phyloP scores from a whole-genome alignment of 2,113 vertebrate genomes.

The Oryzias curvinotus region DNA sequence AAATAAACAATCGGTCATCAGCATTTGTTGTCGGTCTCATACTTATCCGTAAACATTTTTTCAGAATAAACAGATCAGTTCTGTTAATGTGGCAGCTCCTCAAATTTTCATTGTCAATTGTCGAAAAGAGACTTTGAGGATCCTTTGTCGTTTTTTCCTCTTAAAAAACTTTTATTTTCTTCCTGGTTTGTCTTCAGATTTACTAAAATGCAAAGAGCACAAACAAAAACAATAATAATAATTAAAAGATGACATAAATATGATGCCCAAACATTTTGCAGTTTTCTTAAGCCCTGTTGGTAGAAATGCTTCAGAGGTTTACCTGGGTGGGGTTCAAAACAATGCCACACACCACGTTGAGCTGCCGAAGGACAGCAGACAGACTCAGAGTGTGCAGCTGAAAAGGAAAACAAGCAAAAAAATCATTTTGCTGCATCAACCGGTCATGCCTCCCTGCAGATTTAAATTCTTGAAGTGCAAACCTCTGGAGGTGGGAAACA shows the following conservation, averaged over 20 bases:
- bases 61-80: too few species aligned
- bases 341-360: constrained; percentile 92
- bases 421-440: too few species aligned
- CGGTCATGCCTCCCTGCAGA: not conserved
- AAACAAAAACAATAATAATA: not conserved
- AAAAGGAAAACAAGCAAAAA: constrained; percentile 9
- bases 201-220: too few species aligned
- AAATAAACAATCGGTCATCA: too few species aligned
- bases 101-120: too few species aligned
- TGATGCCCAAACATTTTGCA: not conserved
- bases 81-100: too few species aligned
- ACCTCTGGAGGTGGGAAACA: constrained; percentile 87
- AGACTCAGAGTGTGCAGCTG: constrained; percentile 88
- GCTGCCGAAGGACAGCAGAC: constrained; percentile 87
- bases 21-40: too few species aligned
- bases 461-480: not conserved
- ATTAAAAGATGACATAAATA: not conserved
- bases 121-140: too few species aligned
- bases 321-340: constrained; percentile 90
- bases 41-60: too few species aligned
- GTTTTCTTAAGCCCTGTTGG: not conserved
- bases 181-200: too few species aligned
- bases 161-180: too few species aligned
- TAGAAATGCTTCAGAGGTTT: constrained; percentile 5
- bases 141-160: too few species aligned